Conservation (phyloP, 2,113 vertebrate genomes). For the Rhinolophus ferrumequinum region DNA sequence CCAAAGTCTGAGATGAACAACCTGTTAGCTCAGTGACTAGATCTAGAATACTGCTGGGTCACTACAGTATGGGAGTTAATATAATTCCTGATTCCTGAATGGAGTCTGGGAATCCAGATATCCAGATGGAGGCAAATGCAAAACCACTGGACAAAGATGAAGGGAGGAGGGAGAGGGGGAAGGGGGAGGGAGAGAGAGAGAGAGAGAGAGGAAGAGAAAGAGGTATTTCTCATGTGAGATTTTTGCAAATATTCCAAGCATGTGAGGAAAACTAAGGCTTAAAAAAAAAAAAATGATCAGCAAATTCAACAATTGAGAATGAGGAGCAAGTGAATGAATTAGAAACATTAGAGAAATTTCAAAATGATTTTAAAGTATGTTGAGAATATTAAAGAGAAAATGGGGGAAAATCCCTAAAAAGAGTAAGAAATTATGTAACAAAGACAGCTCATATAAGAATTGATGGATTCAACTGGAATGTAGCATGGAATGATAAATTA, state of each 20-base stretch:
- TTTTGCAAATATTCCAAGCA: background rate
- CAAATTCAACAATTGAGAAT: background rate
- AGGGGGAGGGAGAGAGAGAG: background rate
- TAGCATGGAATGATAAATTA: background rate
- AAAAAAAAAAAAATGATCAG: background rate
- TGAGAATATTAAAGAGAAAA: background rate
- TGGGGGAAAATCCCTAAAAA: background rate
- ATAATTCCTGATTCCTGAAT: background rate
- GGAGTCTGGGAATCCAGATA: background rate
- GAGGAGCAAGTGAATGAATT: background rate
- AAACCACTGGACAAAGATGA: background rate
- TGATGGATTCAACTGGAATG: background rate
- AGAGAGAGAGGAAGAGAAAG: background rate
- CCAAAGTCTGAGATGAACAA: background rate
- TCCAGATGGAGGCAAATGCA: background rate
- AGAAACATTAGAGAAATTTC: background rate
- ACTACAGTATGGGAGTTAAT: background rate
- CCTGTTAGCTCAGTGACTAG: background rate
- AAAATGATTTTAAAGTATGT: background rate
- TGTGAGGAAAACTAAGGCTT: background rate
- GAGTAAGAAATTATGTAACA: background rate
- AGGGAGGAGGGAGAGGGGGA: too few relatives aligned
- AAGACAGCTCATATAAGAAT: background rate
- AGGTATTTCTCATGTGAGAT: background rate
- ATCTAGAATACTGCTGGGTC: background rate